These are phyloP conservation scores for Cecidostiba fungosa DNA, from an alignment of 2,888 invertebrate genomes.

Conservation along the genomic window DNA sequence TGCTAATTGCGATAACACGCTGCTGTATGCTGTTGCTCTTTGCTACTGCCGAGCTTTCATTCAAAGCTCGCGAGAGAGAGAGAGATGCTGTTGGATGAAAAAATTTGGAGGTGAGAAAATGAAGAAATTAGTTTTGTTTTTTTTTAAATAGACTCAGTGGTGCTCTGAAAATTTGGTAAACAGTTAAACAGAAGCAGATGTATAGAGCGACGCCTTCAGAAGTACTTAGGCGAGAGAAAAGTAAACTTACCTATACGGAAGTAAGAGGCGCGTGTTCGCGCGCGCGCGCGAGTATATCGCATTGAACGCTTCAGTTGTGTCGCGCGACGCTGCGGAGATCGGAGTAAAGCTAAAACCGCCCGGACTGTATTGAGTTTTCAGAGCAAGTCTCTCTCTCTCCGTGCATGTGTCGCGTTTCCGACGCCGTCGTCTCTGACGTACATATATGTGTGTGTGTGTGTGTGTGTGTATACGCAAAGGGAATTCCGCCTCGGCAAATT, in stretches of 20 bases:
- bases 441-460: neutral
- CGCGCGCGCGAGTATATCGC: neutral
- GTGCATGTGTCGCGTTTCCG: slow-evolving; percentile 4
- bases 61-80: neutral
- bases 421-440: slow-evolving; percentile 8
- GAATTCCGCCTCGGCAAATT: slow-evolving; percentile 52
- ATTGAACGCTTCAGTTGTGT: neutral
- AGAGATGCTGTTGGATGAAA: neutral
- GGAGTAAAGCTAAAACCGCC: slow-evolving; percentile 46
- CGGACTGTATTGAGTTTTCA: slow-evolving; percentile 45
- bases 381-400: neutral
- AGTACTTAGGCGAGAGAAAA: neutral
- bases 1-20: slow-evolving; percentile 58
- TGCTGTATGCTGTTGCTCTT: neutral
- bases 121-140: too few relatives aligned
- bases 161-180: too few relatives aligned
- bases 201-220: neutral
- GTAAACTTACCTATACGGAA: neutral
- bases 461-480: slow-evolving; percentile 35
- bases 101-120: neutral
- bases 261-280: slow-evolving; percentile 21
- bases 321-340: slow-evolving; percentile 1
- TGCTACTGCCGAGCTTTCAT: neutral
- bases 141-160: too few relatives aligned
- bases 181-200: too few relatives aligned